A percentile compares a stretch with the other conserved stretches of the same genome.
phyloP scores from a whole-genome alignment of 2,113 vertebrate species.

The Heloderma charlesbogerti region DNA sequence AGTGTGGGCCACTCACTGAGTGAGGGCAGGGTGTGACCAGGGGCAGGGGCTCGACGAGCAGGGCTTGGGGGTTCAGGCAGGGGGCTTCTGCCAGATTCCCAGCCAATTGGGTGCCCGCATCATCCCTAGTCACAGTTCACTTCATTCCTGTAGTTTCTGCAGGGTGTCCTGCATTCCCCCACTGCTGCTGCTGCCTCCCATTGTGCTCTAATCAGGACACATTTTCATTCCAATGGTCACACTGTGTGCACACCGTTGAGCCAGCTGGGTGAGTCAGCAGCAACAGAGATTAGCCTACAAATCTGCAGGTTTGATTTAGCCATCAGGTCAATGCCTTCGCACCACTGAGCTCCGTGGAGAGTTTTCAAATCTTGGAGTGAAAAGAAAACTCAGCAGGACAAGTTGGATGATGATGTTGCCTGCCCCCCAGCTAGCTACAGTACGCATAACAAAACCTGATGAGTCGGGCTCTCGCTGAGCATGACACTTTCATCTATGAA shows the following conservation, averaged over 20 bases:
- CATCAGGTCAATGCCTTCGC: accelerated
- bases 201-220: conserved; percentile 44
- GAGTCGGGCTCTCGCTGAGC: not conserved
- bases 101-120: too few relatives aligned
- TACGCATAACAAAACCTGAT: not conserved
- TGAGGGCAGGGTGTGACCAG: too few relatives aligned
- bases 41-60: too few relatives aligned
- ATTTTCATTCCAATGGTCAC: conserved; percentile 47
- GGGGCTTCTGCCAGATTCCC: too few relatives aligned
- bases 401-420: accelerated
- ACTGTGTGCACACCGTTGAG: not conserved
- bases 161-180: conserved; percentile 46
- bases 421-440: not conserved
- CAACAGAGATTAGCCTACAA: not conserved
- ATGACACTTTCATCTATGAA: not conserved
- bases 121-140: conserved; percentile 56
- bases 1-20: too few relatives aligned
- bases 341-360: not conserved
- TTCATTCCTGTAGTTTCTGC: conserved; percentile 56
- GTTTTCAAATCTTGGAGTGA: conserved; percentile 13
- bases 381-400: not conserved
- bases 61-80: too few relatives aligned
- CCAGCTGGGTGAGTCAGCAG: accelerated
- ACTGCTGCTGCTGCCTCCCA: conserved; percentile 43
- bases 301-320: not conserved